These are phyloP conservation scores for Nymphalis polychloros DNA, from an alignment of 2,888 invertebrate genomes.

Conservation along the genomic window DNA sequence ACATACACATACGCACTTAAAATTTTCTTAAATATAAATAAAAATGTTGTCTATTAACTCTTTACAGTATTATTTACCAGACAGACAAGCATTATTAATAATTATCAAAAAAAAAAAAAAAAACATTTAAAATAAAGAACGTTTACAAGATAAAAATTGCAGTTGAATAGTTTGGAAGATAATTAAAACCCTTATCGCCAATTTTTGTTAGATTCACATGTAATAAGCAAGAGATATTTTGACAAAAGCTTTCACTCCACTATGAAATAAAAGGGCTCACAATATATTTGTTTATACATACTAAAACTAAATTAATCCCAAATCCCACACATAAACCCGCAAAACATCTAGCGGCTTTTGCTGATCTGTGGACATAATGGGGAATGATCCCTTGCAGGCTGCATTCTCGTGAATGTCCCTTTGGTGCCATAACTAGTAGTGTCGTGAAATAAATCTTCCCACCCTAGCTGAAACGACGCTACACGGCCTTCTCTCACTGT, in stretches of 20 bases:
- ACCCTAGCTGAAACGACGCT: slow-evolving; percentile 62
- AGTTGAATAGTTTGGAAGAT: no score
- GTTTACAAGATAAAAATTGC: no score
- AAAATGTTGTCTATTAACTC: no score
- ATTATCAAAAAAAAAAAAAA: no score
- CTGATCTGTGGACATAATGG: slow-evolving; percentile 68
- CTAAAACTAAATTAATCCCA: slow-evolving; percentile 64
- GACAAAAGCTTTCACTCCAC: neutral
- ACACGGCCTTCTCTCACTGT: slow-evolving; percentile 68
- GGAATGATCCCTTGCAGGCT: slow-evolving; percentile 61
- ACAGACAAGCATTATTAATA: no score
- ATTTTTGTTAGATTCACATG: no score
- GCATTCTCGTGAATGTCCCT: slow-evolving; percentile 70
- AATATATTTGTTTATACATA: slow-evolving; percentile 49
- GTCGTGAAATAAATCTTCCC: slow-evolving; percentile 79
- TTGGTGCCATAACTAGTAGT: slow-evolving; percentile 74
- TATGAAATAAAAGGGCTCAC: slow-evolving; percentile 17
- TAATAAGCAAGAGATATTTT: neutral
- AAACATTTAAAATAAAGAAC: no score
- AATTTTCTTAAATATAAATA: no score
- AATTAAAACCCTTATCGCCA: no score
- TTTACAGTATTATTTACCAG: no score
- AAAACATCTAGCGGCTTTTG: slow-evolving; percentile 59
- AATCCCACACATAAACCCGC: slow-evolving; percentile 66
- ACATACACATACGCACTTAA: no score